Conservation (phyloP, 2,888 invertebrate genomes). For the Spisula subtruncata region DNA sequence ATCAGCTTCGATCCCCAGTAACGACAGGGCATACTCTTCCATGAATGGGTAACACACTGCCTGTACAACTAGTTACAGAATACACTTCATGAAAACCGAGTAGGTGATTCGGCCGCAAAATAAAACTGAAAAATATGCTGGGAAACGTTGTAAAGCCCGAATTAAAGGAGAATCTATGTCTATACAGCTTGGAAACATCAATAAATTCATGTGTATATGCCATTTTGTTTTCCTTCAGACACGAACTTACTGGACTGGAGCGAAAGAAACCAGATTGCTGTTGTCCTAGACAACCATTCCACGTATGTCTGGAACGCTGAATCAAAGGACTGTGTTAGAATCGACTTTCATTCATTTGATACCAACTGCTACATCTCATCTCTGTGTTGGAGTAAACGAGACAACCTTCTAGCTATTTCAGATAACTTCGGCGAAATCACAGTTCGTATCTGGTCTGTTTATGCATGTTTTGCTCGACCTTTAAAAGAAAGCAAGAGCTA, state of each 20-base stretch:
- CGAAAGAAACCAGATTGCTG: slow-evolving; percentile 71
- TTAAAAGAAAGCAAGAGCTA: too few species aligned
- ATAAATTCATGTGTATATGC: not conserved
- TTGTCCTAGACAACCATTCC: slow-evolving; percentile 69
- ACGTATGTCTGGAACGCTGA: slow-evolving; percentile 77
- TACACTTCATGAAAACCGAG: not conserved
- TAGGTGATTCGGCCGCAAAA: too few species aligned
- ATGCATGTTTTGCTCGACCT: too few species aligned
- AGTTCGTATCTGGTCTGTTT: slow-evolving; percentile 53
- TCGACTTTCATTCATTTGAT: slow-evolving; percentile 54
- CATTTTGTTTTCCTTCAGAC: slow-evolving; percentile 54
- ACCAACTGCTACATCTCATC: slow-evolving; percentile 70
- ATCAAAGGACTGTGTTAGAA: slow-evolving; percentile 69
- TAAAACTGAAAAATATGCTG: not conserved
- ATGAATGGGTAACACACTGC: too few species aligned
- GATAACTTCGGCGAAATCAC: slow-evolving; percentile 73
- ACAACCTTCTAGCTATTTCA: slow-evolving; percentile 70
- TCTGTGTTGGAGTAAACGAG: slow-evolving; percentile 71
- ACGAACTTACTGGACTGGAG: slow-evolving; percentile 79
- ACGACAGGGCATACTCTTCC: too few species aligned
- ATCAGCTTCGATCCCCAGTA: too few species aligned
- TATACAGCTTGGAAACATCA: not conserved
- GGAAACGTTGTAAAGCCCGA: not conserved
- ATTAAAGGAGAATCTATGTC: not conserved
- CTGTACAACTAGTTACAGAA: too few species aligned